Conservation (phyloP, 2,797 vertebrate genomes). For the Enteromius treurensis region DNA sequence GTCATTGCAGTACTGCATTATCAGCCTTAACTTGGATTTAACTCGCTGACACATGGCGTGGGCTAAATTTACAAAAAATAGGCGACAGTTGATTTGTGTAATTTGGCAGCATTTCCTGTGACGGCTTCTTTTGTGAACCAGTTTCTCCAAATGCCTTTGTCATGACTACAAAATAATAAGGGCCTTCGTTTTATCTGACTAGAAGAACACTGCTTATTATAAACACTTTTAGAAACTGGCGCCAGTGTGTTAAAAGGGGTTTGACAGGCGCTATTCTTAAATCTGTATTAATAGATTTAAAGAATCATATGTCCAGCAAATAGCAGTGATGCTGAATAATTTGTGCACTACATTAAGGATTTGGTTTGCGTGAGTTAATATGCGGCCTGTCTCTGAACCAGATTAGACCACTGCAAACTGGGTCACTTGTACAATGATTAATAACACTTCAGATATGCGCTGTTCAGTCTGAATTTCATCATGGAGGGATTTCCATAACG, state of each 20-base stretch:
- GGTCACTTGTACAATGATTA: conserved; percentile 15
- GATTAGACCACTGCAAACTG: conserved; percentile 26
- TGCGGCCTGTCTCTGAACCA: conserved; percentile 24
- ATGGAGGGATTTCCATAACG: neutral
- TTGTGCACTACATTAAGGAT: neutral
- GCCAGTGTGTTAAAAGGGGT: neutral
- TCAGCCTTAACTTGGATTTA: neutral
- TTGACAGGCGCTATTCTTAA: neutral
- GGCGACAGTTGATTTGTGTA: neutral
- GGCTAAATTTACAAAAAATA: neutral
- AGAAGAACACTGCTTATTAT: conserved; percentile 3
- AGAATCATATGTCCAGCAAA: neutral
- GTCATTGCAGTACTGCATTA: neutral
- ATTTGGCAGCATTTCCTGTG: neutral
- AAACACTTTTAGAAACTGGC: neutral
- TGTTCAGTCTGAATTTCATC: conserved; percentile 23
- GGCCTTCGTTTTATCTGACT: conserved; percentile 8
- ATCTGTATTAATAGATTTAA: neutral
- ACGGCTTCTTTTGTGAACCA: conserved; percentile 5
- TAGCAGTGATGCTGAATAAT: neutral
- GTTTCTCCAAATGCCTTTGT: conserved; percentile 20
- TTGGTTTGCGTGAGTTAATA: neutral
- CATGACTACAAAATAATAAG: conserved; percentile 33
- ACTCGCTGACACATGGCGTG: neutral
- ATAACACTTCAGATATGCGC: neutral